Base-by-base conservation (phyloP, 2,888 invertebrate genomes). In the Pseudeuparius sepicola region DNA sequence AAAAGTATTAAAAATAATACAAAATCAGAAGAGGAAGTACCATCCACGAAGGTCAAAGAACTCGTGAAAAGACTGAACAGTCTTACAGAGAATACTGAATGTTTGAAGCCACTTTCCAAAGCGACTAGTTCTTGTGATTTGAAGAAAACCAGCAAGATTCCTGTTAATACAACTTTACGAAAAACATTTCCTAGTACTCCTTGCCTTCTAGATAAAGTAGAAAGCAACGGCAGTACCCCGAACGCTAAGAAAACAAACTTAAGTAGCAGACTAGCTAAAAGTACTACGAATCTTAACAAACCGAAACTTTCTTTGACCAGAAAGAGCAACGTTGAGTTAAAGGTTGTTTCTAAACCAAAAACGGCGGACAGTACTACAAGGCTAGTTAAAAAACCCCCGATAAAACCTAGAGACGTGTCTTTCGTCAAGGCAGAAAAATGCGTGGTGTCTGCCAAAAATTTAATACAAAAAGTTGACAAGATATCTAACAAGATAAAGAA, bases 131-230 rank as follows among this genome's bases (percentile, higher is more conserved):
- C 49, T 14, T 37, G 47, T 24, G 57, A 58, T 40, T 49, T 59
- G 16, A 54, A 50, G 33, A 45, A 40, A 37, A 30, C 16, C 9
- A 59, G 59, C 40, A 55, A 50, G 40, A 63, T 63, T 25, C 63
- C 63, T 1, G 50, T 63, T 0, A 61, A 57, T 36, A 48, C 50
- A 1, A 42, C 43, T 6, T 43, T 62, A 25, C 53, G 52, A 34
- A 59, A 55, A 36, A 46, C 50, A 3, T 60, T 59, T 36, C 60
- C 60, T 2, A 62, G 62, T 49, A 63, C 59, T 61, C 63, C 63
- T 38, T 54, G 54, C 50, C 58, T 58, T 50, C 58, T 63, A 46
- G 56, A 59, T 37, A 43, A 50, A 39, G 43, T 54, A 54, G 55
- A 56, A 33, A 42, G 40, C 43, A 51, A 42, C 39, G 44, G 52